These are phyloP conservation scores for Peribatodes rhomboidaria DNA, from an alignment of 2,888 invertebrate genomes.

Conservation along the genomic window DNA sequence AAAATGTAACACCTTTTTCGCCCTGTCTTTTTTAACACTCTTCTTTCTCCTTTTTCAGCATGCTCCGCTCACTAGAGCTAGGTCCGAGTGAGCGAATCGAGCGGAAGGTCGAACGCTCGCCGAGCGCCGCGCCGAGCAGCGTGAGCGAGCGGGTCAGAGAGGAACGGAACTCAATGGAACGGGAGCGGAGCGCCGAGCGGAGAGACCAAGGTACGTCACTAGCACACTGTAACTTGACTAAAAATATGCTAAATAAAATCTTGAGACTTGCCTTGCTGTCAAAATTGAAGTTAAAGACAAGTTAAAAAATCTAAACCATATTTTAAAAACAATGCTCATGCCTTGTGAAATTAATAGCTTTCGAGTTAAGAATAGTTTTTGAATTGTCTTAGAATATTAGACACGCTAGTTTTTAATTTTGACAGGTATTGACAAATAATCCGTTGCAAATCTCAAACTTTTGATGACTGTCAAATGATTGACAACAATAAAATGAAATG, in stretches of 20 bases:
- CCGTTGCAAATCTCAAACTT: background rate
- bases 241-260: background rate
- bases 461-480: background rate
- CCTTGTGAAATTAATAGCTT: no score
- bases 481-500: background rate
- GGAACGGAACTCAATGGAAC: slow-evolving; percentile 70
- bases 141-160: slow-evolving; percentile 55
- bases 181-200: slow-evolving; percentile 74
- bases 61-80: slow-evolving; percentile 92
- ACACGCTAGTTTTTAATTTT: no score
- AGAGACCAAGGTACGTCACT: slow-evolving; percentile 77
- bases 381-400: no score
- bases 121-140: slow-evolving; percentile 61
- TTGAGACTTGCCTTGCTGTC: background rate
- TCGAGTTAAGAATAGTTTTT: no score
- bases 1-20: no score
- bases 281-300: no score
- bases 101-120: slow-evolving; percentile 84
- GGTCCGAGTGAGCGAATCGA: slow-evolving; percentile 70
- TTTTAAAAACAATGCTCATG: no score
- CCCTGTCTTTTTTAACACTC: background rate
- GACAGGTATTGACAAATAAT: no score
- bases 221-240: slow-evolving; percentile 50
- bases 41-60: slow-evolving; percentile 80
- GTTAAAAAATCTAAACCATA: no score